phyloP scores from a whole-genome alignment of 2,888 invertebrate species.

The Dynastes grantii region DNA sequence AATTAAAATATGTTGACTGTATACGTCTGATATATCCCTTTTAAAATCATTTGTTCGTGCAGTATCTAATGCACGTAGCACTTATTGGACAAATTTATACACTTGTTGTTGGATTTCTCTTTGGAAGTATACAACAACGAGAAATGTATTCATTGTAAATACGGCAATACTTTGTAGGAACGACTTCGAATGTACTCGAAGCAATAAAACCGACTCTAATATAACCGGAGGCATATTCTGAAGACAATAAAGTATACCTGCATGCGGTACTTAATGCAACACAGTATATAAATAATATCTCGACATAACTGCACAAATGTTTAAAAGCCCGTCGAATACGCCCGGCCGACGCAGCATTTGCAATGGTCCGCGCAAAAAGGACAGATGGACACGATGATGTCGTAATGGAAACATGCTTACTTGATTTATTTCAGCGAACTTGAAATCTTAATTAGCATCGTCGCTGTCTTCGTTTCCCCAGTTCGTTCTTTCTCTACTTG shows the following conservation, averaged over 20 bases:
- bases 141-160: neutral
- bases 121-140: no score
- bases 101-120: no score
- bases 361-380: slow-evolving; percentile 10
- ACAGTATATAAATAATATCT: neutral
- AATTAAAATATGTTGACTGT: no score
- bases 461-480: neutral
- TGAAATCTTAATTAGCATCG: slow-evolving; percentile 28
- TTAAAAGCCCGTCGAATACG: neutral
- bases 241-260: slow-evolving; percentile 7
- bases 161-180: neutral
- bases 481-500: neutral
- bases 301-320: neutral
- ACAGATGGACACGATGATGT: slow-evolving; percentile 13
- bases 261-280: slow-evolving; percentile 1
- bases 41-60: no score
- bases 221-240: neutral
- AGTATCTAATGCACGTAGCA: no score
- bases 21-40: no score
- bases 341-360: neutral
- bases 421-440: slow-evolving; percentile 29
- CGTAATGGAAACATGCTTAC: slow-evolving; percentile 4
- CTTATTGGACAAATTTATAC: no score
- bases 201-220: neutral
- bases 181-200: neutral